Conservation (phyloP, 2,113 vertebrate genomes). For the Turnix velox region DNA sequence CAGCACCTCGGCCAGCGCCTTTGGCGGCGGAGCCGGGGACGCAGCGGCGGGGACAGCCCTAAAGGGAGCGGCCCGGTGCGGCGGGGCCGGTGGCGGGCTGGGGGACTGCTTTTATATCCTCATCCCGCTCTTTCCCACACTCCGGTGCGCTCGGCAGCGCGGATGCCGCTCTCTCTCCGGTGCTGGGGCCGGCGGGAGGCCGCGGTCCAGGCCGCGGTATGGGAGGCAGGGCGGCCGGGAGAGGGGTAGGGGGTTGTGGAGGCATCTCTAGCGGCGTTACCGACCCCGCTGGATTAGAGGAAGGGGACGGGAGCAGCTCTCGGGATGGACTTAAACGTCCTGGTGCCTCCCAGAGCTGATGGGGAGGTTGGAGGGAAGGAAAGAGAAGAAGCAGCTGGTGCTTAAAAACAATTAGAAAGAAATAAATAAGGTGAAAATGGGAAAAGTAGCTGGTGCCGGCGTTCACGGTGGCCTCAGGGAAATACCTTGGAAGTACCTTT, state of each 20-base stretch:
- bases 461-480: neutral
- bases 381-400: neutral
- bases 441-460: neutral
- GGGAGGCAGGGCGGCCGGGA: neutral
- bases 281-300: neutral
- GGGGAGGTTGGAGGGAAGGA: no score
- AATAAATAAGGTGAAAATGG: neutral
- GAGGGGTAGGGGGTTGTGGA: no score
- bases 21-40: neutral
- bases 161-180: neutral
- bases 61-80: neutral
- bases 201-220: neutral
- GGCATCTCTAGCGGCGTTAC: neutral
- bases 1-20: slow-evolving; percentile 30
- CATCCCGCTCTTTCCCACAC: no score
- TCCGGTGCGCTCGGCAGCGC: neutral
- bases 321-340: neutral
- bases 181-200: neutral
- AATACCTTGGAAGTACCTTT: neutral
- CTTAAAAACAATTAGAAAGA: neutral
- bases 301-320: neutral
- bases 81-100: neutral
- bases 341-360: neutral
- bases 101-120: neutral
- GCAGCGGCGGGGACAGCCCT: neutral